Evolutionary conservation across 2,888 invertebrate genomes (phyloP), one percentile per base, ranked within the genome.

Genomic region (Synergus japonicus): DNA sequence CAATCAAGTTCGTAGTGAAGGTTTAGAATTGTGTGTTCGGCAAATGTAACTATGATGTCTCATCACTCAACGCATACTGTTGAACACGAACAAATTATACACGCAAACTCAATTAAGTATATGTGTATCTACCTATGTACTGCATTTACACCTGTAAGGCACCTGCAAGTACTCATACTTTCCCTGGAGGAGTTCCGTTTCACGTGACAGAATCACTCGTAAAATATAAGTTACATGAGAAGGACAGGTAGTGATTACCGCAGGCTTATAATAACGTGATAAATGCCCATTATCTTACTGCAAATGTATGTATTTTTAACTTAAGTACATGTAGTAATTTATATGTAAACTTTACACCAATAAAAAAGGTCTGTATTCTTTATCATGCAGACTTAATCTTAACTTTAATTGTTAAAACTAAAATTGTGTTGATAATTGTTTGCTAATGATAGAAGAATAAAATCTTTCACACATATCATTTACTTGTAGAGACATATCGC

Each of bases 141-240:
- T 73, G 8, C 37, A 73, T 73, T 73, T 41, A 73, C 54, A 73
- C 73, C 37, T 54, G 54, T 58, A 73, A 12, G 4, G 63, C 29
- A 63, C 73, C 49, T 73, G 37, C 29, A 29, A 29, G 22, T 49
- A 54, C 69, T 73, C 58, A 58, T 85, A 86, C 87, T 87, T 87
- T 87, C 87, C 82, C 78, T 85, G 65, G 64, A 79, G 77, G 76
- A 78, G 84, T 86, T 82, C 78, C 81, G 84, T 86, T 85, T 76
- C 69, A 63, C 79, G 78, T 63, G 76, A 69, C 60, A 46, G 54
- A 37, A 73, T 73, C 73, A 54, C 73, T 29, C 37, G 29, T 73
- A 54, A 54, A 54, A 37, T 73, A 73, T 54, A 54, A 73, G 37
- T 58, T 54, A 37, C 54, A n/a, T 73, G 54, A 9, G 1, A 44